Evolutionary conservation across 2,888 invertebrate species (phyloP), one percentile per base, ranked within the genome.

Genomic region (Eupithecia vulgata): DNA sequence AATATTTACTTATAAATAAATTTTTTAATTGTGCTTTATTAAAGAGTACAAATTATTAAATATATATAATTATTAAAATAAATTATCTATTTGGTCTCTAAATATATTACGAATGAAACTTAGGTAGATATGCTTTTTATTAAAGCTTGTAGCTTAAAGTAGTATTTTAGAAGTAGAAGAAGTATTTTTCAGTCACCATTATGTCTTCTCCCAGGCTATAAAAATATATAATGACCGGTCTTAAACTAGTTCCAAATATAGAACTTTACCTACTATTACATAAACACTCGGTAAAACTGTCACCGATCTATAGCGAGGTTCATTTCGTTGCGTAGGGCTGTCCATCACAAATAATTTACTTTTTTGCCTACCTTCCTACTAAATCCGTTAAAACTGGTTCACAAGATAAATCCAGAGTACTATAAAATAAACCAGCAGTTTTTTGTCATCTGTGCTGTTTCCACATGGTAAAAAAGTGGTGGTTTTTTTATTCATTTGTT

Each of bases 261-360:
- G 81, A 79, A 80, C 80, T 78, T 78, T 76, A n/a, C n/a, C n/a
- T n/a, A 76, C 73, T 79, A 80, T 85, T 84, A 84, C 79, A 79
- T 83, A 84, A 84, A 85, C 83, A 81, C 76, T 77, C 74, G 78
- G 78, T 83, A 83, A 85, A 84, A 83, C 76, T 84, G 85, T 82
- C 81, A 83, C 80, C 74, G 67, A 35, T 52, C 48, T 76, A 72
- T 83, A 76, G 81, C 74, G 67, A 15, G 68, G 80, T 79, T 69
- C 68, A 76, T 76, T 81, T 77, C 67, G 13, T 17, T 66, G 25
- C 15, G 35, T 72, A 75, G 75, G 75, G 75, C 52, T 75, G 70
- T 17, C 72, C 1, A 34, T 34, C 34, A 8, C 7, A 61, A 61
- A 61, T 34, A 61, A 61, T 30, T 59, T 30, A 15, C 59, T 52